Base-by-base conservation (phyloP, 2,113 vertebrate species). In the Triplophysa siluroides region DNA sequence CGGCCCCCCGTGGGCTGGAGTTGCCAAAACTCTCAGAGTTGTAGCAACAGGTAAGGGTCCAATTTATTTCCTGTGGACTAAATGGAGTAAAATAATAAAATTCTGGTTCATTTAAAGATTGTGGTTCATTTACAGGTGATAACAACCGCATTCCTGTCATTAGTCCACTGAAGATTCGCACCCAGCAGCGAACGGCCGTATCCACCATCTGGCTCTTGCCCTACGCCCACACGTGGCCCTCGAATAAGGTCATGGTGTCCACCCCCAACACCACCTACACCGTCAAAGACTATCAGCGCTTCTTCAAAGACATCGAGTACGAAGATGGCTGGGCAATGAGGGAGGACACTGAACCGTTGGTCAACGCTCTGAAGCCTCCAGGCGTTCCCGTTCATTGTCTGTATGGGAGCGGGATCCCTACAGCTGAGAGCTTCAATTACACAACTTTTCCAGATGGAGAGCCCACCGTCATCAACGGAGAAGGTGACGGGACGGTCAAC, bases 401-500 rank as follows among this genome's bases (percentile, higher is more conserved):
- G 0, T 99, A 95, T 0, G 98, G 98, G 38, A 95, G 88, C 0
- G 96, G 95, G 0, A 80, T 99, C 14, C 81, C 89, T 13, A 99
- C 98, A 0, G 87, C 95, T 0, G 93, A 95, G 3, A 90, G 91
- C 0, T 99, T 95, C 89, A 84, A 86, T 5, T 99, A 99, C 0
- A 92, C 94, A 0, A 92, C 80, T 69, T 98, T 99, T 78, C 96
- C 98, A 0, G 95, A 99, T 64, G 91, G 79, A 0, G 97, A 99
- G 8, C 97, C 98, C n/a, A 91, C 85, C 18, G 93, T 96, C 65
- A 33, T 84, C 66, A 87, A 87, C 29, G 95, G 96, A 0, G 90
- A 96, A 0, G 98, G 98, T 0, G 98, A 99, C 0, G 98, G 98
- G 0, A 99, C 98, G 0, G 98, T 99, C n/a, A 99, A 98, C 90